Evolutionary conservation across 2,888 invertebrate species (phyloP).

Genomic region (Doris montereyensis): DNA sequence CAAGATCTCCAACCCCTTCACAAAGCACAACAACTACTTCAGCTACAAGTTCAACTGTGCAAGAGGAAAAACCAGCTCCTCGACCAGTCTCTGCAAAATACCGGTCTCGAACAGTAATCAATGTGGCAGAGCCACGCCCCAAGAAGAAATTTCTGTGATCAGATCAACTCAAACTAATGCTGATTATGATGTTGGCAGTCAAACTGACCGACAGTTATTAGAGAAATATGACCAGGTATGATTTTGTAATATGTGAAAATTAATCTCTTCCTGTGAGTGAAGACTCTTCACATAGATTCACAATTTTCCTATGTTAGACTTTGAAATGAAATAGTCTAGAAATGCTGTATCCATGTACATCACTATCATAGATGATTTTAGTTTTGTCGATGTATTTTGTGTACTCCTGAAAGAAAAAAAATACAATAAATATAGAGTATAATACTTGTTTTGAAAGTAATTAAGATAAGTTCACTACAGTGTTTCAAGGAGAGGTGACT

Average conservation of each 20-base stretch:
- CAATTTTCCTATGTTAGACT: no score
- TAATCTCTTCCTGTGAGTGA: no score
- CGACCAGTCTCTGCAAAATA: conserved; percentile 46
- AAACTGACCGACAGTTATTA: conserved; percentile 60
- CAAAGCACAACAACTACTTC: conserved; percentile 22
- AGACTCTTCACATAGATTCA: no score
- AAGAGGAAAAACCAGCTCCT: conserved; percentile 8
- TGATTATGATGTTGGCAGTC: conserved; percentile 55
- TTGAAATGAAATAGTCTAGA: no score
- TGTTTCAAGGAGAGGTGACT: neutral
- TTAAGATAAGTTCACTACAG: neutral
- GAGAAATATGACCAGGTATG: conserved; percentile 65
- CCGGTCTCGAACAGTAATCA: conserved; percentile 53
- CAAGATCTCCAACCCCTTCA: conserved; percentile 40
- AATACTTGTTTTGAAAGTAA: neutral
- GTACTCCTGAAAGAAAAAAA: no score
- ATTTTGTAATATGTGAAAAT: no score
- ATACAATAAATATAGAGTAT: no score
- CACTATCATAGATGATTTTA: no score
- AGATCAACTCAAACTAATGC: conserved; percentile 51
- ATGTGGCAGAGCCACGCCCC: conserved; percentile 47
- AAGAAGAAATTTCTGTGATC: conserved; percentile 54
- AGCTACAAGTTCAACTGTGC: conserved; percentile 9
- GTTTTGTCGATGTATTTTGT: no score
- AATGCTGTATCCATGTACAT: no score